phyloP scores from a whole-genome alignment of 2,113 vertebrate species.

The Taurulus bubalis region DNA sequence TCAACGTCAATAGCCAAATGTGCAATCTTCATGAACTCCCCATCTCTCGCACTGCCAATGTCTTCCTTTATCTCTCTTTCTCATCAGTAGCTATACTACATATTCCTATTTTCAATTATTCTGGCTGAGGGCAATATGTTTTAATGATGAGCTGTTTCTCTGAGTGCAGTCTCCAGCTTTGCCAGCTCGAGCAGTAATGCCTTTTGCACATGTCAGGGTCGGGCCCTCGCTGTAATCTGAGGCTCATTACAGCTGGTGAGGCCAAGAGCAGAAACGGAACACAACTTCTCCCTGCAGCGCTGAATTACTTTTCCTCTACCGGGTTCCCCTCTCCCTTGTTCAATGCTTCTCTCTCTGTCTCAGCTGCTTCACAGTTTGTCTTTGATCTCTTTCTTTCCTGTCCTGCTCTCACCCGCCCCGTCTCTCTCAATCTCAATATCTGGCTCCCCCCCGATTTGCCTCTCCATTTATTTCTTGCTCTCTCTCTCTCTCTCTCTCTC shows the following conservation, averaged over 20 bases:
- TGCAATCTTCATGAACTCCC: slow-evolving; percentile 32
- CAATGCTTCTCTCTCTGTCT: slow-evolving; percentile 72
- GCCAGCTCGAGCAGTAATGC: slow-evolving; percentile 75
- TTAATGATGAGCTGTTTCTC: slow-evolving; percentile 85
- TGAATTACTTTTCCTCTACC: slow-evolving; percentile 82
- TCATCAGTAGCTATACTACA: slow-evolving; percentile 70
- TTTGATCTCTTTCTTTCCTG: slow-evolving; percentile 79
- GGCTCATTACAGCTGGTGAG: slow-evolving; percentile 83
- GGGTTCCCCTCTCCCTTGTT: slow-evolving; percentile 67
- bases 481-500: slow-evolving; percentile 35
- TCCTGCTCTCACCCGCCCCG: slow-evolving; percentile 63
- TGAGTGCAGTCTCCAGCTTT: slow-evolving; percentile 75
- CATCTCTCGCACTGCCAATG: slow-evolving; percentile 31
- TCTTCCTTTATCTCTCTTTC: slow-evolving; percentile 45
- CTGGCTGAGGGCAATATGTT: slow-evolving; percentile 84
- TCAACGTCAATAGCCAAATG: slow-evolving; percentile 31
- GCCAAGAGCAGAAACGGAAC: slow-evolving; percentile 80
- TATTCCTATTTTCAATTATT: slow-evolving; percentile 79
- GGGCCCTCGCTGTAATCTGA: slow-evolving; percentile 81
- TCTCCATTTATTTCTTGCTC: slow-evolving; percentile 65
- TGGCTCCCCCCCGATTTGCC: slow-evolving; percentile 61
- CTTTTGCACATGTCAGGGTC: slow-evolving; percentile 84
- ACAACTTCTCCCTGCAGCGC: slow-evolving; percentile 82
- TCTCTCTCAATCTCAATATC: slow-evolving; percentile 73
- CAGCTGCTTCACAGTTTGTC: slow-evolving; percentile 76